Conservation (phyloP, 2,888 invertebrate genomes). For the Choreutis nemorana region DNA sequence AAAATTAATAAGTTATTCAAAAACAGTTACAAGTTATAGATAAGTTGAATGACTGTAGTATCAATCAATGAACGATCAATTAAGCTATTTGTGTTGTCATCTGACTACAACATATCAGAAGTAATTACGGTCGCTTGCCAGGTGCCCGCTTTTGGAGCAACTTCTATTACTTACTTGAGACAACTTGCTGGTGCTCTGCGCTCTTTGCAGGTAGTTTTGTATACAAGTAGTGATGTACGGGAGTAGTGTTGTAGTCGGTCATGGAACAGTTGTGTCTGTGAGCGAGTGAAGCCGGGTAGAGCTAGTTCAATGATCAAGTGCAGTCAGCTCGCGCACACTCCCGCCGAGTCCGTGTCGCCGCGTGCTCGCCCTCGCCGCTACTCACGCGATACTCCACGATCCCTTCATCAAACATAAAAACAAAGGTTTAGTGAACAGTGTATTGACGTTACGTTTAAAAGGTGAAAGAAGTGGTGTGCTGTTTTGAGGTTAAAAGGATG, state of each 20-base stretch:
- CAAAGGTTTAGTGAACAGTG: constrained; percentile 31
- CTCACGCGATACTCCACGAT: constrained; percentile 23
- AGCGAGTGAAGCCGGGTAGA: constrained; percentile 30
- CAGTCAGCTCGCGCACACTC: constrained; percentile 49
- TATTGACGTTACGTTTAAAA: constrained; percentile 23
- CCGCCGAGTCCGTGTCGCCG: constrained; percentile 32
- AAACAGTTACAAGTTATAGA: too few relatives aligned
- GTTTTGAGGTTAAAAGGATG: constrained; percentile 30
- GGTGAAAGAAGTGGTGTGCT: constrained; percentile 17
- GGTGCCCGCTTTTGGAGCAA: constrained; percentile 25
- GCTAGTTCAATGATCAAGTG: constrained; percentile 58
- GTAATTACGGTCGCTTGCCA: constrained; percentile 43
- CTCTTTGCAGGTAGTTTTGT: too few relatives aligned
- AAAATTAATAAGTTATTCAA: too few relatives aligned
- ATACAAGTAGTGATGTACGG: too few relatives aligned
- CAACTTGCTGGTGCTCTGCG: too few relatives aligned
- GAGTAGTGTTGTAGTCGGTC: too few relatives aligned
- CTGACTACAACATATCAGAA: constrained; percentile 41
- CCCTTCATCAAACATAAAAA: constrained; percentile 23
- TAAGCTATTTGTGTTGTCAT: constrained; percentile 31
- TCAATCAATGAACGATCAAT: constrained; percentile 32
- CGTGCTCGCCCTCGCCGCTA: constrained; percentile 30
- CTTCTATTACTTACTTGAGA: not conserved
- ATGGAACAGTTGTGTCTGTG: too few relatives aligned
- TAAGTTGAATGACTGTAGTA: too few relatives aligned